A percentile compares a stretch with the other conserved stretches of the same genome.
Conservation (phyloP, 1,140 invertebrate species). For the Pogonognathellus flavescens region DNA sequence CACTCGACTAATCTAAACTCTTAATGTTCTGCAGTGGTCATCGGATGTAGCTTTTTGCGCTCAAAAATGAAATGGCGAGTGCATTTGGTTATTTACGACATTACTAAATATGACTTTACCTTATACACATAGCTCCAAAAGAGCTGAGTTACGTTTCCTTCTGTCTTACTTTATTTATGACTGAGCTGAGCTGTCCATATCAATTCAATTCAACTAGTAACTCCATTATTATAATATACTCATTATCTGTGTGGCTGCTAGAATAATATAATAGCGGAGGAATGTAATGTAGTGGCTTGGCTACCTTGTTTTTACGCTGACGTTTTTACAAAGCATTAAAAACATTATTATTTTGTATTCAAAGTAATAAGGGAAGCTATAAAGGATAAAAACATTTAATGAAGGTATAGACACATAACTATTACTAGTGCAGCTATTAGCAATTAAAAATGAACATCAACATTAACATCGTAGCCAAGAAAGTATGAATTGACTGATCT, state of each 20-base stretch:
- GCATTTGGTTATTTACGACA: conserved; percentile 38
- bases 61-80: conserved; percentile 32
- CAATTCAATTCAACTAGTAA: not conserved
- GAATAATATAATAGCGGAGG: not conserved
- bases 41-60: conserved; percentile 1
- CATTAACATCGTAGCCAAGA: conserved; percentile 34
- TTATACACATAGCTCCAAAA: too few relatives aligned
- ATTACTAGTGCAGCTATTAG: conserved; percentile 11
- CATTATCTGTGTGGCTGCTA: not conserved
- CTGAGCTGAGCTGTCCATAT: not conserved
- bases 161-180: conserved; percentile 1
- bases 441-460: conserved; percentile 41
- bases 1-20: not conserved
- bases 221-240: not conserved
- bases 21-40: not conserved
- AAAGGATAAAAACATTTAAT: not conserved
- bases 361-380: not conserved
- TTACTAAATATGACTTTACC: not conserved
- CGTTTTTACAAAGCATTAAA: too few relatives aligned
- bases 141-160: too few relatives aligned
- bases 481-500: conserved; percentile 20
- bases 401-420: not conserved
- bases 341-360: too few relatives aligned
- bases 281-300: too few relatives aligned
- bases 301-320: too few relatives aligned